Conservation (phyloP, 2,113 vertebrate species). For the Heteronetta atricapilla region DNA sequence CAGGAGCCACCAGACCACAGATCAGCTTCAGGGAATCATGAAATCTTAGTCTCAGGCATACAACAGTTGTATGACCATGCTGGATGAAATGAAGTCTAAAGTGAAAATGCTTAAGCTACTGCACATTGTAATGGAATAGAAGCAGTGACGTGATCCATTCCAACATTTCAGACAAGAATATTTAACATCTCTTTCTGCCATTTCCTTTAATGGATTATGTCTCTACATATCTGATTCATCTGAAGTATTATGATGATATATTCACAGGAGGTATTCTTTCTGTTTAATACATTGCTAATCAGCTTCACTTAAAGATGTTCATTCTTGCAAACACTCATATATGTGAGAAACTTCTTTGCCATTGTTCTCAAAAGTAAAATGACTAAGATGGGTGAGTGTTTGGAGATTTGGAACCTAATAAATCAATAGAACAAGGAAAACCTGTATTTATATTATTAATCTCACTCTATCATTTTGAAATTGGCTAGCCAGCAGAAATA, state of each 20-base stretch:
- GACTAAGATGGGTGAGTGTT: background rate
- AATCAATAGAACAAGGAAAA: slow-evolving; percentile 38
- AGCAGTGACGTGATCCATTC: background rate
- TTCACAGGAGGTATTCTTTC: background rate
- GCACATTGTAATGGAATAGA: background rate
- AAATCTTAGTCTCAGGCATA: background rate
- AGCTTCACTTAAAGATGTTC: background rate
- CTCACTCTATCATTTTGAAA: slow-evolving; percentile 32
- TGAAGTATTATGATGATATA: background rate
- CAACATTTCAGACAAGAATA: background rate
- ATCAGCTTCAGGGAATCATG: fast-evolving
- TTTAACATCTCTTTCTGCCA: background rate
- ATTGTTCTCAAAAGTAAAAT: background rate
- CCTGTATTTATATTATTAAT: slow-evolving; percentile 15
- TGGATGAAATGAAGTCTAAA: background rate
- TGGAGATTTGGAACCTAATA: slow-evolving; percentile 14
- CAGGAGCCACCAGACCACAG: background rate
- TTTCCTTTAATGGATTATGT: background rate
- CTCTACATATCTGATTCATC: background rate
- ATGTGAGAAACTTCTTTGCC: background rate
- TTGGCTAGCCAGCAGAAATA: slow-evolving; percentile 23
- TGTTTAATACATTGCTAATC: background rate
- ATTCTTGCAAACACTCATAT: background rate
- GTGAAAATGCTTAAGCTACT: background rate
- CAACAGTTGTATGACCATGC: background rate